phyloP scores from a whole-genome alignment of 1,140 invertebrate genomes.

The Phenacoccus solenopsis region DNA sequence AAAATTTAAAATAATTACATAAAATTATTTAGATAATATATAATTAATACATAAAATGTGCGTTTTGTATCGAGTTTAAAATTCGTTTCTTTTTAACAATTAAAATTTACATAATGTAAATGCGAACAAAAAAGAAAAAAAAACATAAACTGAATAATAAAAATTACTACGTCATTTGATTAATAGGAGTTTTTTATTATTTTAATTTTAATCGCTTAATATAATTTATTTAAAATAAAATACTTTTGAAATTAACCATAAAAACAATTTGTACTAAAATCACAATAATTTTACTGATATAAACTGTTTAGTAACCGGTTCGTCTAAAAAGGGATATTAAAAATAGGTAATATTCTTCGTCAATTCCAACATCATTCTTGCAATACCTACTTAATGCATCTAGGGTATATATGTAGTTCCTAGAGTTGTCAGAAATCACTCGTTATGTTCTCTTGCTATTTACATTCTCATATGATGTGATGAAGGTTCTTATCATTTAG shows the following conservation, averaged over 20 bases:
- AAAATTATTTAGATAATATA: constrained; percentile 4
- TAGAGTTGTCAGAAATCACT: too few relatives aligned
- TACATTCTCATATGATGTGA: too few relatives aligned
- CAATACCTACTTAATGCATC: too few relatives aligned
- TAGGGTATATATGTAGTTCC: too few relatives aligned
- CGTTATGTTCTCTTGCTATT: too few relatives aligned
- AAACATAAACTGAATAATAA: neutral
- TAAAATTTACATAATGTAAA: neutral
- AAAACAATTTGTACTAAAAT: constrained; percentile 3
- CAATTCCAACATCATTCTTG: too few relatives aligned
- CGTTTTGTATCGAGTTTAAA: constrained; percentile 3
- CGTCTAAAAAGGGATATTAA: too few relatives aligned
- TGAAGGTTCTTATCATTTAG: too few relatives aligned
- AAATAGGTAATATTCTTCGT: too few relatives aligned
- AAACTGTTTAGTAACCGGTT: neutral
- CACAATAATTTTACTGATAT: neutral
- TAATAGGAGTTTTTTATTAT: neutral
- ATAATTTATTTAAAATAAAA: neutral
- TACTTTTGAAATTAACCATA: neutral
- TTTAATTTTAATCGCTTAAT: neutral
- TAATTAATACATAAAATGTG: neutral
- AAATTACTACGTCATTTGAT: neutral
- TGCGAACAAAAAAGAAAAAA: neutral
- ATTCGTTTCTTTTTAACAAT: neutral
- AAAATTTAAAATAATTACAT: neutral